phyloP scores from a whole-genome alignment of 2,888 invertebrate genomes.

The Ethmia dodecea region DNA sequence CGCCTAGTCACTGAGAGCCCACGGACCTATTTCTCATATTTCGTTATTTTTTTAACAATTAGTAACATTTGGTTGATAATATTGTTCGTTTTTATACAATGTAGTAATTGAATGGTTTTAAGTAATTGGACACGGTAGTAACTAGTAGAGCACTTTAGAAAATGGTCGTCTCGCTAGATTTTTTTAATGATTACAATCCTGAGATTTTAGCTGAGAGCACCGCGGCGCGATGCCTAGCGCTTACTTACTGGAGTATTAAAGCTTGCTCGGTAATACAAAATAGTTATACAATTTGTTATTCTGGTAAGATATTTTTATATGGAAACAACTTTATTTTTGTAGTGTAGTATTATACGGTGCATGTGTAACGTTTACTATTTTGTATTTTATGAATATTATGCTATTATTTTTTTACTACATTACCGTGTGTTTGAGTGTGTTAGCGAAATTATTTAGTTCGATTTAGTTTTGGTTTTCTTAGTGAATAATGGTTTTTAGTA shows the following conservation, averaged over 20 bases:
- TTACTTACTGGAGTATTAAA: constrained; percentile 67
- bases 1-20: constrained; percentile 77
- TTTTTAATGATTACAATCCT: constrained; percentile 50
- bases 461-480: constrained; percentile 69
- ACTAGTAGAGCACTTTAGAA: constrained; percentile 69
- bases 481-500: constrained; percentile 72
- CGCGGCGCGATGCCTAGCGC: constrained; percentile 30
- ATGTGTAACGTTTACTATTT: constrained; percentile 67
- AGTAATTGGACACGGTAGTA: constrained; percentile 67
- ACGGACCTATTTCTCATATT: constrained; percentile 60
- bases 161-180: constrained; percentile 70
- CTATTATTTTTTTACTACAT: constrained; percentile 63
- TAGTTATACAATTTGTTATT: constrained; percentile 73
- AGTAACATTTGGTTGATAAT: constrained; percentile 69
- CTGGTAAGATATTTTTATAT: constrained; percentile 74
- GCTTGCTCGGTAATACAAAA: constrained; percentile 65
- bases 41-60: constrained; percentile 46
- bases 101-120: constrained; percentile 54
- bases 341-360: constrained; percentile 73
- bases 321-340: constrained; percentile 70
- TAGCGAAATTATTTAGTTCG: constrained; percentile 75
- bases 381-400: constrained; percentile 67
- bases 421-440: constrained; percentile 75
- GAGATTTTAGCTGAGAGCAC: constrained; percentile 55
- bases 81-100: constrained; percentile 68